Base-by-base conservation (phyloP, 1,140 invertebrate genomes). In the Saccostrea echinata region DNA sequence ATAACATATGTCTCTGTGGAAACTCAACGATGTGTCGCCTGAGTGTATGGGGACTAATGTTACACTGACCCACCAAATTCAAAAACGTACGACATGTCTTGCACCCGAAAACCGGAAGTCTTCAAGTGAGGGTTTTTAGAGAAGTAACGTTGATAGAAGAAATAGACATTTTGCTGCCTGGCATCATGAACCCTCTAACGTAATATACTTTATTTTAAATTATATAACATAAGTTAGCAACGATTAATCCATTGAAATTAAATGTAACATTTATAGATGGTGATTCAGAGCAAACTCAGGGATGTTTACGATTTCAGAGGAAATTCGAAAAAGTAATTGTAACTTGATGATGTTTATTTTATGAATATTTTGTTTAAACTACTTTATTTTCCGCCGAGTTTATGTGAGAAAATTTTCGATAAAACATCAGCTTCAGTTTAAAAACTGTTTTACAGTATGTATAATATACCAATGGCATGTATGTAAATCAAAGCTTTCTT, bases 151-250 rank as follows among this genome's bases (percentile, higher is more conserved):
- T 30, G 30, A 27, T n/a, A 0, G 68, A 18, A 30, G 30, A 12
- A 33, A 27, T 33, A 33, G 27, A 76, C 1, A 12, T 76, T 3
- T 6, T 43, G 43, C 43, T 33, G 24, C 8, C 0, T 30, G 68
- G 24, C 30, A 33, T 16, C 68, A 76, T 76, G 68, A 76, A 76
- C 33, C 68, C 68, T 9, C 16, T 76, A 76, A 76, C 68, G 68
- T 76, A 76, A 30, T 30, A 33, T 1, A 76, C 30, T 30, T n/a
- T n/a, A n/a, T n/a, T n/a, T n/a, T n/a, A n/a, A n/a, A n/a, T 76
- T 76, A 16, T 33, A 76, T 33, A 33, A 21, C 21, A n/a, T 64
- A 21, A 21, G 16, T 21, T 64, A 21, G 21, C 13, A 64, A 24
- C 16, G 24, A 64, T 1, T 64, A 9, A 64, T 21, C 16, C 21